A percentile compares a stretch with the other conserved stretches of the same genome.
These are phyloP conservation scores for Spongilla lacustris DNA, from an alignment of 37 sponge, comb jelly and placozoan species.

Conservation along the genomic window DNA sequence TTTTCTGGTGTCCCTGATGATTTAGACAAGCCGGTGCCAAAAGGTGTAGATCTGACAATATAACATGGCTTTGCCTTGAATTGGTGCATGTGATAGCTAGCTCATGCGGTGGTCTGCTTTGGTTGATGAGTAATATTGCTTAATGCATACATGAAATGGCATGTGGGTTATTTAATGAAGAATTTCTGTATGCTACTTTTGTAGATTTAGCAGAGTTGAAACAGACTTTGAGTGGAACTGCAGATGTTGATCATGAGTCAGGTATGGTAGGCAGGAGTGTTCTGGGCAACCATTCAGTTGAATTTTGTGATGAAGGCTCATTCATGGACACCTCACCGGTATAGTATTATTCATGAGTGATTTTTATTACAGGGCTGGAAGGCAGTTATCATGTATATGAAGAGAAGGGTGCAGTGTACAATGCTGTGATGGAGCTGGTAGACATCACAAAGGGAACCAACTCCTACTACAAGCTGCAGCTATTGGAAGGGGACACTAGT, in stretches of 20 bases:
- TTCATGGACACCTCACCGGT: too few species aligned
- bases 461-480: slow-evolving; percentile 98
- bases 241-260: slow-evolving; percentile 89
- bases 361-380: slow-evolving; percentile 59
- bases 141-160: too few species aligned
- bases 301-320: too few species aligned
- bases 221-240: slow-evolving; percentile 86
- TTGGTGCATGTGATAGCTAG: too few species aligned
- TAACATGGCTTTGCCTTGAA: too few species aligned
- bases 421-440: slow-evolving; percentile 94
- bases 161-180: not conserved
- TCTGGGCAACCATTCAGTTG: too few species aligned
- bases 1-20: slow-evolving; percentile 11
- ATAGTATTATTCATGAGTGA: too few species aligned
- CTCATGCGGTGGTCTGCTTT: too few species aligned
- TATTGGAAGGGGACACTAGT: slow-evolving; percentile 74
- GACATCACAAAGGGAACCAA: slow-evolving; percentile 90
- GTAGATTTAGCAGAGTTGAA: slow-evolving; percentile 59
- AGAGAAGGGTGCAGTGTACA: slow-evolving; percentile 71
- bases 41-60: too few species aligned
- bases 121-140: slow-evolving; percentile 9
- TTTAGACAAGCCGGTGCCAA: slow-evolving; percentile 19
- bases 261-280: slow-evolving; percentile 49
- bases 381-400: slow-evolving; percentile 80
- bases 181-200: not conserved